Percentiles rank a stretch among this genome's conserved stretches.
phyloP scores from a whole-genome alignment of 2,113 vertebrate species.

The Rhea pennata region DNA sequence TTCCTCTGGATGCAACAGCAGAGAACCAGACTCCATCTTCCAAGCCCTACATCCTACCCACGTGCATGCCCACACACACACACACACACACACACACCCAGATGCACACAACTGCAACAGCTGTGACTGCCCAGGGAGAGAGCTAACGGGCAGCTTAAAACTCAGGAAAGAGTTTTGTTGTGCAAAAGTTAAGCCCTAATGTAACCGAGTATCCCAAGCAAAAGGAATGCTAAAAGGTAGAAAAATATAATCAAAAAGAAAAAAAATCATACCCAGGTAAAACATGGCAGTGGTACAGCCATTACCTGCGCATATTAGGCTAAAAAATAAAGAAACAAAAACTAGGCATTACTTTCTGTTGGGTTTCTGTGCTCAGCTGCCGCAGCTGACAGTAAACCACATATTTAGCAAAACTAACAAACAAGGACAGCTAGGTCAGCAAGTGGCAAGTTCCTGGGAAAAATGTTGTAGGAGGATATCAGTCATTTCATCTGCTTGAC shows the following conservation, averaged over 20 bases:
- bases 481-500: background rate
- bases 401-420: background rate
- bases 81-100: background rate
- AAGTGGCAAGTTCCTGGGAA: background rate
- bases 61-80: background rate
- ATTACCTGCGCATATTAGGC: background rate
- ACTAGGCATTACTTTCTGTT: background rate
- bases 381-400: background rate
- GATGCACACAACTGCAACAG: background rate
- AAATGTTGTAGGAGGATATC: background rate
- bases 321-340: background rate
- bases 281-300: background rate
- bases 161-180: background rate
- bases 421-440: background rate
- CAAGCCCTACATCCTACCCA: background rate
- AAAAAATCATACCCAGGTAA: background rate
- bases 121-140: background rate
- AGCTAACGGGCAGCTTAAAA: background rate
- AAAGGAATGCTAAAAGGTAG: background rate
- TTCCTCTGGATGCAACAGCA: background rate
- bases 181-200: background rate
- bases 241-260: background rate
- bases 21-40: background rate
- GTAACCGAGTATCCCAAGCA: background rate
- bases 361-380: conserved; percentile 43